Conservation (phyloP, 2,888 invertebrate genomes). For the Mellilla xanthometata region DNA sequence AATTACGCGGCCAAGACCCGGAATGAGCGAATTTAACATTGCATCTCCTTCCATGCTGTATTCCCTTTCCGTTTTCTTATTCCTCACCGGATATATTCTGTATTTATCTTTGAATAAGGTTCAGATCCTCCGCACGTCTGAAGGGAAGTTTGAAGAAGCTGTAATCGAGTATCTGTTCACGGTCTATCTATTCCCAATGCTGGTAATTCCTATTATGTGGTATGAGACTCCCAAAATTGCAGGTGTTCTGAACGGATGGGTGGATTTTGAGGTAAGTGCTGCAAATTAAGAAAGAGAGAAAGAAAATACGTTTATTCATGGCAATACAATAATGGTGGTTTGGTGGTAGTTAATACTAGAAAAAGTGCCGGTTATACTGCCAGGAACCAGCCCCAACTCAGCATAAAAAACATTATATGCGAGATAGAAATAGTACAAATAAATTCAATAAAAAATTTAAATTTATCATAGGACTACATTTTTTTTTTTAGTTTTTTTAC, state of each 20-base stretch:
- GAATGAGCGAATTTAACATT: slow-evolving; percentile 71
- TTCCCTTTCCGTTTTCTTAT: slow-evolving; percentile 74
- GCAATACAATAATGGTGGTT: too few species aligned
- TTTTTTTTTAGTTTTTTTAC: too few species aligned
- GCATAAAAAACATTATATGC: too few species aligned
- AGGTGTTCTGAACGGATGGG: slow-evolving; percentile 84
- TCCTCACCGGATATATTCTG: slow-evolving; percentile 78
- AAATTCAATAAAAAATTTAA: too few species aligned
- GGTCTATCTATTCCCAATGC: slow-evolving; percentile 86
- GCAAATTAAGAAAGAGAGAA: too few species aligned
- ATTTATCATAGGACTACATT: too few species aligned
- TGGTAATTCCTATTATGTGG: slow-evolving; percentile 85
- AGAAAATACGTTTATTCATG: too few species aligned
- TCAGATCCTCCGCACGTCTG: slow-evolving; percentile 82
- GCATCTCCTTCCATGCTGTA: slow-evolving; percentile 83
- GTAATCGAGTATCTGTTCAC: slow-evolving; percentile 89
- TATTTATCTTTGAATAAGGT: slow-evolving; percentile 85
- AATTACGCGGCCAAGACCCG: slow-evolving; percentile 73
- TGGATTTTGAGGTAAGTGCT: slow-evolving; percentile 86
- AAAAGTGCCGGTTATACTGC: too few species aligned
- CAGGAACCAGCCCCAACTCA: too few species aligned
- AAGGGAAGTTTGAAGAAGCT: slow-evolving; percentile 88
- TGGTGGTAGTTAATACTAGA: too few species aligned
- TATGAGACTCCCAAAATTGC: slow-evolving; percentile 86
- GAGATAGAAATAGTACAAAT: too few species aligned